These are phyloP conservation scores for Turritopsis dohrnii DNA, from an alignment of 30 jellyfish, hydroid and myxozoan genomes.

Conservation along the genomic window DNA sequence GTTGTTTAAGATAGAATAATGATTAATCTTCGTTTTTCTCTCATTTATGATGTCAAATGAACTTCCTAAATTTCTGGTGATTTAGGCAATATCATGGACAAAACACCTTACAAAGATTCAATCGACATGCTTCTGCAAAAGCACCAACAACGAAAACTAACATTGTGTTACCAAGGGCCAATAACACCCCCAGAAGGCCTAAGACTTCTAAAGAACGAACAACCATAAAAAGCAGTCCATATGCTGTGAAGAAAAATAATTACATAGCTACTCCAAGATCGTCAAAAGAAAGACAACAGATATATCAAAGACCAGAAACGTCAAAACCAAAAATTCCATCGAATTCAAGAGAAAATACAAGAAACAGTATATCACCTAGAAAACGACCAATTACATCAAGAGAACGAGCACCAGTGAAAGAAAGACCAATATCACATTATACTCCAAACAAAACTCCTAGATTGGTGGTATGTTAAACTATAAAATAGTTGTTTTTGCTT, in stretches of 20 bases:
- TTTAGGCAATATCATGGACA: too few relatives aligned
- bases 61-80: too few relatives aligned
- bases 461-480: neutral
- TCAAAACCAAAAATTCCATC: neutral
- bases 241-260: constrained; percentile 2
- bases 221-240: neutral
- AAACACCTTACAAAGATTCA: neutral
- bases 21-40: too few relatives aligned
- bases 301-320: neutral
- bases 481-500: too few relatives aligned
- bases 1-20: too few relatives aligned
- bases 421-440: neutral
- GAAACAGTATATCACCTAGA: neutral
- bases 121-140: constrained; percentile 14
- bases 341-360: neutral
- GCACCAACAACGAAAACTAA: neutral
- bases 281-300: constrained; percentile 8
- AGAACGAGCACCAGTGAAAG: neutral
- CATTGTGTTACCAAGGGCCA: constrained; percentile 1
- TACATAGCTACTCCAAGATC: neutral
- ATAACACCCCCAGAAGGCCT: neutral
- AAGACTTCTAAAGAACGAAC: neutral
- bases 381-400: neutral
- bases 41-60: too few relatives aligned
- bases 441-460: neutral